Percentiles rank a stretch among this genome's conserved stretches.
Conservation (phyloP, 1,140 invertebrate species). For the Brachionus manjavacas region DNA sequence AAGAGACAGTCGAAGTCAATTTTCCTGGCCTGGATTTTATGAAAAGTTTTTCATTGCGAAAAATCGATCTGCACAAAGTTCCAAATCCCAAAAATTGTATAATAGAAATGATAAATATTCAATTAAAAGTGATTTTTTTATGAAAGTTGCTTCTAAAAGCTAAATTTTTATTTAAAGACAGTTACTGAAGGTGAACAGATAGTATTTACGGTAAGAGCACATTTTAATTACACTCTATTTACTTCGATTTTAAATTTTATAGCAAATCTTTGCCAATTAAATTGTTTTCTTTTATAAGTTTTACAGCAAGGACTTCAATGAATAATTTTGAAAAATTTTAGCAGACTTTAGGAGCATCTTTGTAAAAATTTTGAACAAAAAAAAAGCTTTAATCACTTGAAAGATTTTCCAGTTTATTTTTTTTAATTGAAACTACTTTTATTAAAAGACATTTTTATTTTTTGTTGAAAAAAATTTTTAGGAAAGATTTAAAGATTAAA, state of each 20-base stretch:
- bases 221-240: not conserved
- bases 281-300: too few relatives aligned
- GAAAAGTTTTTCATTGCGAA: slow-evolving; percentile 49
- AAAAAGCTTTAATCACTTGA: too few relatives aligned
- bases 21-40: slow-evolving; percentile 52
- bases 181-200: not conserved
- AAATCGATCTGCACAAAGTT: not conserved
- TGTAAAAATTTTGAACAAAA: too few relatives aligned
- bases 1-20: slow-evolving; percentile 45
- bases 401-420: too few relatives aligned
- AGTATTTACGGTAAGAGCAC: not conserved
- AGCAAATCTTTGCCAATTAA: not conserved
- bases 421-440: too few relatives aligned
- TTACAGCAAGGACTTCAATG: too few relatives aligned
- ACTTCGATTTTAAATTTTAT: not conserved
- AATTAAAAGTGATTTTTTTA: slow-evolving; percentile 48
- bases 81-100: slow-evolving; percentile 52
- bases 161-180: not conserved
- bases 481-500: too few relatives aligned
- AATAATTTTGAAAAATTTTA: too few relatives aligned
- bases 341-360: too few relatives aligned
- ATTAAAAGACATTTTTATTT: too few relatives aligned
- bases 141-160: not conserved
- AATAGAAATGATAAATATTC: slow-evolving; percentile 53
- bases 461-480: too few relatives aligned